Evolutionary conservation across 2,797 vertebrate genomes (phyloP).

Genomic region (Taenioides sp.): DNA sequence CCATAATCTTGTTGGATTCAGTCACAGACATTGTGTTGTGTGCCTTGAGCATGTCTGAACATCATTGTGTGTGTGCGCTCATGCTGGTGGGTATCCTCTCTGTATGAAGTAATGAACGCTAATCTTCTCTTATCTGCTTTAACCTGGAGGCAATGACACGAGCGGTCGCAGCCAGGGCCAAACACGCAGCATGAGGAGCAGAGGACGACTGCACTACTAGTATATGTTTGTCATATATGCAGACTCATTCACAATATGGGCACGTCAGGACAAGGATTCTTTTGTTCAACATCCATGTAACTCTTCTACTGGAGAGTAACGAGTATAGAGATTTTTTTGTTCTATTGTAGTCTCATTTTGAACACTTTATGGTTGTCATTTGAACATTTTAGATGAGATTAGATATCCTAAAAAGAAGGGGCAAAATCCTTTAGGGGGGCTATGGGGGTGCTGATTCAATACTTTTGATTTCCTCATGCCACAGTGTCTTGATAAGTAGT

Average conservation of each 20-base stretch:
- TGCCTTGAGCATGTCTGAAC: slow-evolving; percentile 4
- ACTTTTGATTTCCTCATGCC: slow-evolving; percentile 1
- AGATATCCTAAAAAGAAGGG: too few relatives aligned
- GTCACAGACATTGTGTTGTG: slow-evolving; percentile 5
- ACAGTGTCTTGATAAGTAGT: slow-evolving; percentile 18
- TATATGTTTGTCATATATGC: not conserved
- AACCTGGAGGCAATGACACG: slow-evolving; percentile 68
- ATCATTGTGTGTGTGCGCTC: slow-evolving; percentile 22
- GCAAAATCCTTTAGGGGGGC: too few relatives aligned
- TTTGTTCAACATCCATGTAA: not conserved
- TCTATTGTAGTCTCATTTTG: too few relatives aligned
- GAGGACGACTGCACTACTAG: slow-evolving; percentile 1
- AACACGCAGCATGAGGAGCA: slow-evolving; percentile 45
- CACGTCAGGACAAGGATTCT: not conserved
- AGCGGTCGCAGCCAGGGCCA: slow-evolving; percentile 50
- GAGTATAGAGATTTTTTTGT: too few relatives aligned
- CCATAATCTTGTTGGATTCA: not conserved
- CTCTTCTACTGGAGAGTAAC: not conserved
- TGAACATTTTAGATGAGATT: too few relatives aligned
- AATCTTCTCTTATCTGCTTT: slow-evolving; percentile 76
- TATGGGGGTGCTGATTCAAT: not conserved
- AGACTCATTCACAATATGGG: not conserved
- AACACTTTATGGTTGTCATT: too few relatives aligned
- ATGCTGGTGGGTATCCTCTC: slow-evolving; percentile 47
- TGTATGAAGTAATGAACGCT: slow-evolving; percentile 72